phyloP scores from a whole-genome alignment of 1,140 invertebrate species.

The Aradophagus sp. region DNA sequence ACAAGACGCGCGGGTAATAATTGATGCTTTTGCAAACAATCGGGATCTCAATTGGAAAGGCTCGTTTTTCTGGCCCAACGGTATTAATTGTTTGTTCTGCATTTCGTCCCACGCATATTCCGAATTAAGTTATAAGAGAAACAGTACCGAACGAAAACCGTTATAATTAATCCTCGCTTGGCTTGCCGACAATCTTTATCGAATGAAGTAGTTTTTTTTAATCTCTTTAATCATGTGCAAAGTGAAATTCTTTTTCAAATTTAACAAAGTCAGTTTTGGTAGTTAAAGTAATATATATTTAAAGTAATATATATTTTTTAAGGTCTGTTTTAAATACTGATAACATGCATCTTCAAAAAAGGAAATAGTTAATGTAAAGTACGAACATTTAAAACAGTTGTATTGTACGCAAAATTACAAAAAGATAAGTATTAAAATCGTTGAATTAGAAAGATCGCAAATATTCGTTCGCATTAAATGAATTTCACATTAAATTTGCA shows the following conservation, averaged over 20 bases:
- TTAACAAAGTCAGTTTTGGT: too few relatives aligned
- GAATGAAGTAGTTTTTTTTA: background rate
- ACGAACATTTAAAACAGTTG: too few relatives aligned
- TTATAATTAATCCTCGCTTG: slow-evolving; percentile 21
- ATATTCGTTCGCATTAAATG: slow-evolving; percentile 8
- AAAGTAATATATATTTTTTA: too few relatives aligned
- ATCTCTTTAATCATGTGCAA: too few relatives aligned
- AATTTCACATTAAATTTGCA: slow-evolving; percentile 33
- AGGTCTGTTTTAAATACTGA: too few relatives aligned
- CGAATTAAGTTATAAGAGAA: slow-evolving; percentile 21
- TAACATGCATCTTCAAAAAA: too few relatives aligned
- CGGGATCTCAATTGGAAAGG: slow-evolving; percentile 36
- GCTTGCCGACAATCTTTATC: background rate
- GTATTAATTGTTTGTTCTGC: slow-evolving; percentile 35
- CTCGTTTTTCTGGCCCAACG: slow-evolving; percentile 31
- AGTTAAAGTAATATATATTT: too few relatives aligned
- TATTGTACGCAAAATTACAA: too few relatives aligned
- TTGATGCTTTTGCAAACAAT: slow-evolving; percentile 41
- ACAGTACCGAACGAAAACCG: slow-evolving; percentile 24
- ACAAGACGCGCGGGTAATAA: slow-evolving; percentile 36
- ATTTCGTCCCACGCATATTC: slow-evolving; percentile 41
- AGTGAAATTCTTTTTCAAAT: too few relatives aligned
- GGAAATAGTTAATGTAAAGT: too few relatives aligned
- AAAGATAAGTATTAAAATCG: background rate
- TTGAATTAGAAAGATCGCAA: slow-evolving; percentile 4